A percentile compares a stretch with the other conserved stretches of the same genome.
phyloP scores from a whole-genome alignment of 2,113 vertebrate genomes.

The Pardalotus punctatus region DNA sequence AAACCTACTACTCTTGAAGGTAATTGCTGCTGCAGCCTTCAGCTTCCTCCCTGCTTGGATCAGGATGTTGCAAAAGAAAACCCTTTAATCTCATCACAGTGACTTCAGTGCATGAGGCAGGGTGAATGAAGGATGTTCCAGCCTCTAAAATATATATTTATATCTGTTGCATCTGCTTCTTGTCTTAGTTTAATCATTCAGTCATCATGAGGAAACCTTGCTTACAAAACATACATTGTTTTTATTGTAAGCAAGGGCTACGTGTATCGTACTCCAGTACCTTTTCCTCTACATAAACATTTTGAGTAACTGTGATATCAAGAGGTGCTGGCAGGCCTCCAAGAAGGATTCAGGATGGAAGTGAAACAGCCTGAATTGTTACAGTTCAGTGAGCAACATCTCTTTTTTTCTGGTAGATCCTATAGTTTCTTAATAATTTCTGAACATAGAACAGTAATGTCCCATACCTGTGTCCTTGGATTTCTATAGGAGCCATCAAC shows the following conservation, averaged over 20 bases:
- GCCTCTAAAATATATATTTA: not conserved
- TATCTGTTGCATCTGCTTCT: not conserved
- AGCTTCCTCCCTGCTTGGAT: not conserved
- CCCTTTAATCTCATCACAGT: not conserved
- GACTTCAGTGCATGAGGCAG: not conserved
- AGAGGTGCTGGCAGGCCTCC: not conserved
- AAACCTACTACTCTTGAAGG: not conserved
- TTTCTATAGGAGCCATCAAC: not conserved
- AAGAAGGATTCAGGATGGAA: not conserved
- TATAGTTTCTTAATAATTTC: not conserved
- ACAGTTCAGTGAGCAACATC: not conserved
- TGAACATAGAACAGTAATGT: not conserved
- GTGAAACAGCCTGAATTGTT: not conserved
- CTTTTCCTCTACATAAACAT: not conserved
- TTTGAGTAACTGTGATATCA: not conserved
- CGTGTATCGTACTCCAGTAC: not conserved
- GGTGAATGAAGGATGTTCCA: not conserved
- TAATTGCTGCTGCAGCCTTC: not conserved
- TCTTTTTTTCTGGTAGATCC: not conserved
- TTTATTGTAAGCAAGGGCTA: not conserved
- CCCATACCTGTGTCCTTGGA: not conserved
- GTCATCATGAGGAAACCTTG: not conserved
- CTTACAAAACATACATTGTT: not conserved
- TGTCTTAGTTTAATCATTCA: not conserved
- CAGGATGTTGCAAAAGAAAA: not conserved